Evolutionary conservation across 2,888 invertebrate genomes (phyloP).

Genomic region (Elgonia sp.): DNA sequence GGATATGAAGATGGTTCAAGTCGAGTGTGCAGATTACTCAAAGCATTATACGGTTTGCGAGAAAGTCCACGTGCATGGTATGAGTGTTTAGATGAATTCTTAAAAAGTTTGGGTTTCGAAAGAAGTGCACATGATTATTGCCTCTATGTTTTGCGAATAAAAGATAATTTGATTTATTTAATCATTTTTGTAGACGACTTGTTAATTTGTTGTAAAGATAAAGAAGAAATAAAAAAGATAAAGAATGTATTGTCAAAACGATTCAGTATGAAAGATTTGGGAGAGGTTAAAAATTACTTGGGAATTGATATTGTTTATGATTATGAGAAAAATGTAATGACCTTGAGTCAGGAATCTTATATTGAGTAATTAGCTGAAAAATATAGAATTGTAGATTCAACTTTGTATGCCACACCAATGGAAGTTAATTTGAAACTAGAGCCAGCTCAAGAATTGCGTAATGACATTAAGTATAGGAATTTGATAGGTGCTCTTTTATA

Average conservation of each 20-base stretch:
- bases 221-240: not conserved
- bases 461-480: slow-evolving; percentile 59
- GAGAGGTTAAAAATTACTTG: slow-evolving; percentile 56
- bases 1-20: slow-evolving; percentile 62
- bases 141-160: slow-evolving; percentile 1
- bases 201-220: slow-evolving; percentile 27
- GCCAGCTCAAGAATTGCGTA: slow-evolving; percentile 22
- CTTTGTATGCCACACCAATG: slow-evolving; percentile 57
- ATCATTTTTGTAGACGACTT: slow-evolving; percentile 29
- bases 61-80: slow-evolving; percentile 77
- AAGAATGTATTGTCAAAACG: slow-evolving; percentile 55
- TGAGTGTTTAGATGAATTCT: slow-evolving; percentile 73
- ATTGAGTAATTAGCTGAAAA: slow-evolving; percentile 53
- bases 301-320: slow-evolving; percentile 65
- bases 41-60: slow-evolving; percentile 77
- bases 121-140: slow-evolving; percentile 67
- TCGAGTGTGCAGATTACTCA: slow-evolving; percentile 66
- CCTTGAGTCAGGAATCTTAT: slow-evolving; percentile 47
- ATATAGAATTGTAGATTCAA: slow-evolving; percentile 42
- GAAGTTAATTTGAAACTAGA: slow-evolving; percentile 59
- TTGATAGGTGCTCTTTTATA: slow-evolving; percentile 64
- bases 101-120: slow-evolving; percentile 63
- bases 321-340: slow-evolving; percentile 29
- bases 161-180: slow-evolving; percentile 14
- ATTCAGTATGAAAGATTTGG: slow-evolving; percentile 65